These are phyloP conservation scores for Agriopis leucophaearia DNA, from an alignment of 2,888 invertebrate species.

Conservation along the genomic window DNA sequence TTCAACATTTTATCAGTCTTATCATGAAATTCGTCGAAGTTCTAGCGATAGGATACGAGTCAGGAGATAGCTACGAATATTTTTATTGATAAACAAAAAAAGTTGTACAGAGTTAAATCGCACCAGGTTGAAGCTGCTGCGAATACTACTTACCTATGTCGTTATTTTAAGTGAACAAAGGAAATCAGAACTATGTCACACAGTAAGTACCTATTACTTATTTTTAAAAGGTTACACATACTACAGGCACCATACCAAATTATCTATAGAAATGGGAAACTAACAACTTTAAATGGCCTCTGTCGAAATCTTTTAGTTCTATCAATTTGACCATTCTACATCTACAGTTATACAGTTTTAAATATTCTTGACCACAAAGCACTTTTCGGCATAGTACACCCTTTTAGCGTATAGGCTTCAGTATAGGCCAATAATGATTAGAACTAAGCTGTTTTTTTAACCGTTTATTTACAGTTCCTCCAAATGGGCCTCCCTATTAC, in stretches of 20 bases:
- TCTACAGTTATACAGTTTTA: too few relatives aligned
- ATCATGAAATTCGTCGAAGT: slow-evolving; percentile 42
- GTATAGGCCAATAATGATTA: not conserved
- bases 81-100: slow-evolving; percentile 47
- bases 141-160: slow-evolving; percentile 15
- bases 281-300: not conserved
- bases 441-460: not conserved
- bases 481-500: slow-evolving; percentile 41
- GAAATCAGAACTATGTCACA: slow-evolving; percentile 51
- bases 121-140: slow-evolving; percentile 16
- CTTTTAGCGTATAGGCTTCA: too few relatives aligned
- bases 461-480: slow-evolving; percentile 59
- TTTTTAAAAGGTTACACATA: too few relatives aligned
- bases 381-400: too few relatives aligned
- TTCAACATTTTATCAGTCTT: not conserved
- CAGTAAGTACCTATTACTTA: slow-evolving; percentile 49
- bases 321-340: not conserved
- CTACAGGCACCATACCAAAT: not conserved
- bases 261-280: not conserved
- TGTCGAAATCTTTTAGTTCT: not conserved
- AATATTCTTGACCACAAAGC: too few relatives aligned
- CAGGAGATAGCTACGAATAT: slow-evolving; percentile 52
- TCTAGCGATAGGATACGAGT: slow-evolving; percentile 55
- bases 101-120: slow-evolving; percentile 25
- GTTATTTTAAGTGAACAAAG: slow-evolving; percentile 23